phyloP scores from a whole-genome alignment of 1,140 invertebrate genomes.

The Ceratosolen solmsi region DNA sequence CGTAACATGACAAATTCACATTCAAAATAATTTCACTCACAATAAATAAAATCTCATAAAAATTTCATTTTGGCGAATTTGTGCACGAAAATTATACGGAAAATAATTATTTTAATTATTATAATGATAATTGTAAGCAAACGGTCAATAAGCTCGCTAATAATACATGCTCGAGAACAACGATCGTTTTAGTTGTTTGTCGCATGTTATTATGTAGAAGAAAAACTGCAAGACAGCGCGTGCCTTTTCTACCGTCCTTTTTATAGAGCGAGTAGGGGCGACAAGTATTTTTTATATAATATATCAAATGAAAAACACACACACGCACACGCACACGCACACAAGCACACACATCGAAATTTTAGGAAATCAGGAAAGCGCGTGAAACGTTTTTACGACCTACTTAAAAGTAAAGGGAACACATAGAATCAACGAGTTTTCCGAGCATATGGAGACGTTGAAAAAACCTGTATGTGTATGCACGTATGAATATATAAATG shows the following conservation, averaged over 20 bases:
- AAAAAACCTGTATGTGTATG: neutral
- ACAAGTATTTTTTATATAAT: slow-evolving; percentile 53
- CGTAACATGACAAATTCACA: neutral
- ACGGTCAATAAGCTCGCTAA: neutral
- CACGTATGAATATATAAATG: neutral
- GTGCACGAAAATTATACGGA: slow-evolving; percentile 4
- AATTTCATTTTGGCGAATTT: neutral
- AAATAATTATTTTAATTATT: slow-evolving; percentile 10
- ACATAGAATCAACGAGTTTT: neutral
- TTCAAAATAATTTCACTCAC: no score
- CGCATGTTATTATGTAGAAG: no score
- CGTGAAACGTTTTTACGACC: slow-evolving; percentile 16
- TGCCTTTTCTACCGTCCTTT: slow-evolving; percentile 46
- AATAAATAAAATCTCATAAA: neutral
- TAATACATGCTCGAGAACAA: no score
- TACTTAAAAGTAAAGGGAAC: slow-evolving; percentile 16
- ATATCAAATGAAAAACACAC: no score
- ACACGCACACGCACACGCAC: neutral
- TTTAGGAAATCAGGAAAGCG: slow-evolving; percentile 9
- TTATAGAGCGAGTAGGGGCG: slow-evolving; percentile 32
- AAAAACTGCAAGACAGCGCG: slow-evolving; percentile 26
- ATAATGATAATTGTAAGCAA: slow-evolving; percentile 13
- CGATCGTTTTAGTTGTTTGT: no score
- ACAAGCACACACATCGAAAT: neutral
- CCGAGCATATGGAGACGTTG: neutral